A percentile compares a stretch with the other conserved stretches of the same genome.
These are phyloP conservation scores for Psittacus erithacus DNA, from an alignment of 2,113 vertebrate species.

Conservation along the genomic window DNA sequence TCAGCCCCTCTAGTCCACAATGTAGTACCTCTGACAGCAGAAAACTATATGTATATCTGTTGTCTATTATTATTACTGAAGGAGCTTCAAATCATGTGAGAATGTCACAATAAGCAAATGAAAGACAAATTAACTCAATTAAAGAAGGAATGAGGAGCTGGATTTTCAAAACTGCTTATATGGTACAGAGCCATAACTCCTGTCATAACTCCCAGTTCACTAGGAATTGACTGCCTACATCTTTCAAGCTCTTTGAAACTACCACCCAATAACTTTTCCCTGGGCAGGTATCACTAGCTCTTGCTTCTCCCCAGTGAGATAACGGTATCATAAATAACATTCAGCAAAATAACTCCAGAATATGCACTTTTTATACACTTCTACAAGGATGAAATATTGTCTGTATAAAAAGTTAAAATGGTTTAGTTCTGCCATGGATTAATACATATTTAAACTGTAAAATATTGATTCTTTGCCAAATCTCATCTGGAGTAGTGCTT, in stretches of 20 bases:
- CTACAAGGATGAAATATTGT: conserved; percentile 42
- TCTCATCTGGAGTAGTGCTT: conserved; percentile 20
- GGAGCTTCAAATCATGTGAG: neutral
- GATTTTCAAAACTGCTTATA: conserved; percentile 27
- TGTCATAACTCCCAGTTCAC: conserved; percentile 19
- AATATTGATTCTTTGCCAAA: conserved; percentile 51
- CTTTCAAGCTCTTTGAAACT: conserved; percentile 41
- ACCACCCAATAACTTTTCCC: conserved; percentile 45
- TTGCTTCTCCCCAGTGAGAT: neutral
- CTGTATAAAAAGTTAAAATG: conserved; percentile 36
- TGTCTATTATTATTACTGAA: neutral
- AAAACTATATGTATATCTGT: fast-evolving
- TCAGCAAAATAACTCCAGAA: conserved; percentile 33
- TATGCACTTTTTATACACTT: neutral
- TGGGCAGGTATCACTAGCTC: neutral
- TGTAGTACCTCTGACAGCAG: neutral
- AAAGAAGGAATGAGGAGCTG: conserved; percentile 28
- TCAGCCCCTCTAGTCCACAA: neutral
- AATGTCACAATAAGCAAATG: conserved; percentile 36
- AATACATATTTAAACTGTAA: conserved; percentile 48
- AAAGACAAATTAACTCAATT: conserved; percentile 55
- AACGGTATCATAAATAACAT: conserved; percentile 32
- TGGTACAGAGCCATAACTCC: conserved; percentile 36
- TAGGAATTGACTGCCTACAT: conserved; percentile 46
- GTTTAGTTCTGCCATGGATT: conserved; percentile 50